Evolutionary conservation across 2,797 vertebrate species (phyloP), one percentile per base, ranked within the genome.

Genomic region (Spheniscus humboldti): DNA sequence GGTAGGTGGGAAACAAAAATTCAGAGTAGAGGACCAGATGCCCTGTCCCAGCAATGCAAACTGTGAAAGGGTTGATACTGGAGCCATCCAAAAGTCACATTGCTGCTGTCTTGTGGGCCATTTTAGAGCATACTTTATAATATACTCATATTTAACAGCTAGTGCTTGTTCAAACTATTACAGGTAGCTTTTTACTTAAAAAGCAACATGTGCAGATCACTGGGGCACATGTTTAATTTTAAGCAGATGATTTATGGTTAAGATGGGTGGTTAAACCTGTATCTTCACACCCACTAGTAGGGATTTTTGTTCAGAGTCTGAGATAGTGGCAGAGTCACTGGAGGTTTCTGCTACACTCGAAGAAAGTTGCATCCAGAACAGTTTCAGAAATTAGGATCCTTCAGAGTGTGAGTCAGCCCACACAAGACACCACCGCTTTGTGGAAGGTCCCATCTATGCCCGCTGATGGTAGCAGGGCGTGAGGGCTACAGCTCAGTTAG

Each of bases 401-500:
- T 81, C 50, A 35, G 48, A 75, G 56, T 55, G 68, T 88, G 66
- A 78, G 41, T 86, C 57, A 80, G 57, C 62, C 86, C 4, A 7
- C 47, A 73, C 57, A 43, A 85, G 76, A 92, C 18, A 48, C 28
- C 11, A 31, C 2, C 0, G 1, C 75, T 67, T 39, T 78, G 14
- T 78, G 53, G 64, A 90, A 93, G 39, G 76, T 86, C 86, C 56
- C 37, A 60, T 96, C 79, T 96, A 86, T 90, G 79, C 68, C 33
- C 1, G 4, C 53, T 60, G 84, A 56, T 72, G 47, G 62, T 45
- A 75, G 62, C 73, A 64, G 73, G 39, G 33, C 3, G 2, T 39
- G 68, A 92, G 62, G 45, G 53, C 2, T 31, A 78, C 62, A 93
- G 73, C 55, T 92, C 37, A 31, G 72, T 83, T 80, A 74, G 25